A percentile compares a stretch with the other conserved stretches of the same genome.
These are phyloP conservation scores for Microtus montanus DNA, from an alignment of 2,113 vertebrate species.

Conservation along the genomic window DNA sequence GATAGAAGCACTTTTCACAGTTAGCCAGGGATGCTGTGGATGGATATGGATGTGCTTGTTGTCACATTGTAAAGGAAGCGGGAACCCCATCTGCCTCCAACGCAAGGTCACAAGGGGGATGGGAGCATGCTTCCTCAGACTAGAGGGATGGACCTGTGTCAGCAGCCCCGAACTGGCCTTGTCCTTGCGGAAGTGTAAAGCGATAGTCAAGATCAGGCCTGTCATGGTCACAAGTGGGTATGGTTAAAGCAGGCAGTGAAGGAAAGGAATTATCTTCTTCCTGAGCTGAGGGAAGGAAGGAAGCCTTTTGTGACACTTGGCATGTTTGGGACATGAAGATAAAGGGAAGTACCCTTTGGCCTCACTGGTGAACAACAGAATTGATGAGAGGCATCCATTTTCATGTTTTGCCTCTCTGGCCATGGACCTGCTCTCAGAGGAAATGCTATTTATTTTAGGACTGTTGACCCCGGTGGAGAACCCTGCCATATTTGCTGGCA, in stretches of 20 bases:
- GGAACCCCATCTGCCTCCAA: background rate
- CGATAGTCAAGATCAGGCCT: conserved; percentile 65
- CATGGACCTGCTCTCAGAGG: conserved; percentile 62
- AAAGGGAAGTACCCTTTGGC: conserved; percentile 50
- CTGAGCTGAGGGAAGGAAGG: conserved; percentile 80
- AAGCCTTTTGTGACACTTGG: background rate
- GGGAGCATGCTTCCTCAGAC: conserved; percentile 36
- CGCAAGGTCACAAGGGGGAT: background rate
- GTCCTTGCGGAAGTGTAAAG: conserved; percentile 73
- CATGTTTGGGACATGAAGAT: conserved; percentile 64
- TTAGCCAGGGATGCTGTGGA: background rate
- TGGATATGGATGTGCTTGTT: background rate
- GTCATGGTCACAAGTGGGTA: conserved; percentile 56
- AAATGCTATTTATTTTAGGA: background rate
- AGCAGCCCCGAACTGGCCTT: conserved; percentile 29
- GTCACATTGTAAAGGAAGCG: background rate
- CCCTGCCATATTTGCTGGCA: background rate
- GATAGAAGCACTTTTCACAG: background rate
- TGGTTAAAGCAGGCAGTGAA: background rate
- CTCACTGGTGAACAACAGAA: conserved; percentile 52
- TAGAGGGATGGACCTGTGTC: background rate
- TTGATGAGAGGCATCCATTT: conserved; percentile 57
- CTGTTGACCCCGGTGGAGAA: rapidly evolving
- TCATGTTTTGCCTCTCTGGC: conserved; percentile 28
- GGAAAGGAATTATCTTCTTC: conserved; percentile 73